phyloP scores from a whole-genome alignment of 2,888 invertebrate species.

The Sphecodes monilicornis region DNA sequence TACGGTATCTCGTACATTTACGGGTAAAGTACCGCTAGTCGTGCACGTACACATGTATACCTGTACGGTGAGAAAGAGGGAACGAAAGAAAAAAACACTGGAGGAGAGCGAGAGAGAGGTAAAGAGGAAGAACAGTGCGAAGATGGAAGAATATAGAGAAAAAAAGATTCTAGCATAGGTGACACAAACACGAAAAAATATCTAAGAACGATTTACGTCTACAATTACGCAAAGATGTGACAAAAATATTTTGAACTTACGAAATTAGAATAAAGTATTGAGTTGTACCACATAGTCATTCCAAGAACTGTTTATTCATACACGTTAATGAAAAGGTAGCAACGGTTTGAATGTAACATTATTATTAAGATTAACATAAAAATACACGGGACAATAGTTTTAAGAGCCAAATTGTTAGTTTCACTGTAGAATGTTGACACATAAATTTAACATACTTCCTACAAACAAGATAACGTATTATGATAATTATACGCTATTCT shows the following conservation, averaged over 20 bases:
- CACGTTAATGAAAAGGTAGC: not conserved
- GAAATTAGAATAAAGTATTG: constrained; percentile 13
- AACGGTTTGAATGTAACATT: not conserved
- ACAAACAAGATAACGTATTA: not conserved
- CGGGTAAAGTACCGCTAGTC: constrained; percentile 82
- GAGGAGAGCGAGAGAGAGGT: constrained; percentile 52
- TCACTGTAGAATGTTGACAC: not conserved
- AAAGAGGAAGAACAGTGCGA: constrained; percentile 64
- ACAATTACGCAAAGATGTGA: not conserved
- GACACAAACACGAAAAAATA: constrained; percentile 22
- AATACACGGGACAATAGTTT: not conserved
- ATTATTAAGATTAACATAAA: not conserved
- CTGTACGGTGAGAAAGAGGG: constrained; percentile 47
- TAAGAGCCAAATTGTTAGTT: not conserved
- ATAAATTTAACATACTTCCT: not conserved
- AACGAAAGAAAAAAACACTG: constrained; percentile 56
- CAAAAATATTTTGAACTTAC: constrained; percentile 8
- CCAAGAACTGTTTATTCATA: constrained; percentile 9
- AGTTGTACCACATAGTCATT: not conserved
- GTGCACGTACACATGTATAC: constrained; percentile 67
- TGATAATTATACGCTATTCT: no score
- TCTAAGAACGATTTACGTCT: constrained; percentile 30
- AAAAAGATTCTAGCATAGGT: constrained; percentile 52
- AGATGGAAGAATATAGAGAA: constrained; percentile 52
- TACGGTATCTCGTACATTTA: constrained; percentile 81